A percentile compares a stretch with the other conserved stretches of the same genome.
phyloP scores from a whole-genome alignment of 1,140 invertebrate genomes.

The Sogatella furcifera region DNA sequence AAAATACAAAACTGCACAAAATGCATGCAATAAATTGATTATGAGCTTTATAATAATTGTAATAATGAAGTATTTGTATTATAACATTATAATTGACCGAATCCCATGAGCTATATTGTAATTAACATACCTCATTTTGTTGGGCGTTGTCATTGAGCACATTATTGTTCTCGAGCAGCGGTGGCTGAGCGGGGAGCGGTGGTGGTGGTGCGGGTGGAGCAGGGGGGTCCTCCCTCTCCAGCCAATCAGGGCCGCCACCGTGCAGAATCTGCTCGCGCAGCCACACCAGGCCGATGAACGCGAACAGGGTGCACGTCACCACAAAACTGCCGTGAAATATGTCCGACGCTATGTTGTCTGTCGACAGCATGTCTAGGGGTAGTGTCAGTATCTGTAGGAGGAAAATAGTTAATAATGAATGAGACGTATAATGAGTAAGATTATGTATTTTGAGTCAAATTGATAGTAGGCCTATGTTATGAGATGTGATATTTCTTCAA shows the following conservation, averaged over 20 bases:
- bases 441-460: too few relatives aligned
- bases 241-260: slow-evolving; percentile 92
- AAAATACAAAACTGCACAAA: too few relatives aligned
- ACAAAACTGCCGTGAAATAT: slow-evolving; percentile 95
- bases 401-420: neutral
- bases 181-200: slow-evolving; percentile 31
- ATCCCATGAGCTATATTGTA: too few relatives aligned
- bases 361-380: slow-evolving; percentile 84
- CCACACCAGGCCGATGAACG: slow-evolving; percentile 96
- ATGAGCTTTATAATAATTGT: too few relatives aligned
- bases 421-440: too few relatives aligned
- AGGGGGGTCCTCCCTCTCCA: slow-evolving; percentile 45
- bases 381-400: slow-evolving; percentile 54
- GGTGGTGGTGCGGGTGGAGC: slow-evolving; percentile 28
- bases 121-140: slow-evolving; percentile 5
- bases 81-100: too few relatives aligned
- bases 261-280: slow-evolving; percentile 95
- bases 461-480: too few relatives aligned
- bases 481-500: too few relatives aligned
- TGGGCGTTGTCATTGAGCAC: slow-evolving; percentile 18
- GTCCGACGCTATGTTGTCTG: slow-evolving; percentile 86
- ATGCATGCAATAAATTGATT: too few relatives aligned
- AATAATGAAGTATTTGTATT: too few relatives aligned
- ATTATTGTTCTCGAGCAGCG: slow-evolving; percentile 19
- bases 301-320: slow-evolving; percentile 90